phyloP scores from a whole-genome alignment of 1,140 invertebrate species.

The Caenorhabditis briggsae region DNA sequence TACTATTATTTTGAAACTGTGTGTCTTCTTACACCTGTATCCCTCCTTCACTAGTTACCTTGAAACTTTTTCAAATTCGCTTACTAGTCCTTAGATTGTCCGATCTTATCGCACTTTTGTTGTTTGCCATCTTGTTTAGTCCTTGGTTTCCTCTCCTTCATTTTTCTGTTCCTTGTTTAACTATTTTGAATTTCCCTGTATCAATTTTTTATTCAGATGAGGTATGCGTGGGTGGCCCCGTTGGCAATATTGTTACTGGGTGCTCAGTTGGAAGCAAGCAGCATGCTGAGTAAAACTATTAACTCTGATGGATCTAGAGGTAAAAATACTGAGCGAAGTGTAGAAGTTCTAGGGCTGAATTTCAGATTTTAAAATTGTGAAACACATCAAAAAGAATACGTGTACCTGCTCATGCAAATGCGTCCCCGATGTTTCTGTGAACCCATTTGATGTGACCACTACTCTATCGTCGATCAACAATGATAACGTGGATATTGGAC shows the following conservation, averaged over 20 bases:
- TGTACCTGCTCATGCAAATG: constrained; percentile 60
- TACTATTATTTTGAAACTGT: constrained; percentile 13
- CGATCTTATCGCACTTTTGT: constrained; percentile 40
- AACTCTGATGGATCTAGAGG: constrained; percentile 61
- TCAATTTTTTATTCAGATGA: constrained; percentile 4
- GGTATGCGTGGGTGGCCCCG: constrained; percentile 38
- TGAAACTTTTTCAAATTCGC: constrained; percentile 11
- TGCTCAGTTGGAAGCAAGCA: background rate
- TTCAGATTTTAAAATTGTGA: constrained; percentile 62
- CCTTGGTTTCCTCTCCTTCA: background rate
- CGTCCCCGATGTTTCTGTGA: constrained; percentile 41
- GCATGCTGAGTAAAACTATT: constrained; percentile 57
- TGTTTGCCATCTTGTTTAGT: constrained; percentile 15
- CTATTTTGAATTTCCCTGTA: background rate
- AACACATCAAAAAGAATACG: constrained; percentile 60
- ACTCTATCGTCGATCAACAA: constrained; percentile 23
- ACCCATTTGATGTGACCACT: constrained; percentile 16
- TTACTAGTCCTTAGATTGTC: constrained; percentile 24
- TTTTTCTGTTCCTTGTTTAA: background rate
- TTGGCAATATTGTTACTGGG: background rate
- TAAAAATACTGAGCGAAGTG: no score
- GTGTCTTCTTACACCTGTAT: constrained; percentile 5
- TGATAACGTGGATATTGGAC: constrained; percentile 50
- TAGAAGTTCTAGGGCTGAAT: no score
- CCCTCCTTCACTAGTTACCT: constrained; percentile 20